Percentiles rank a stretch among this genome's conserved stretches.
These are phyloP conservation scores for Bombus pyrosoma DNA, from an alignment of 1,140 invertebrate genomes.

Conservation along the genomic window DNA sequence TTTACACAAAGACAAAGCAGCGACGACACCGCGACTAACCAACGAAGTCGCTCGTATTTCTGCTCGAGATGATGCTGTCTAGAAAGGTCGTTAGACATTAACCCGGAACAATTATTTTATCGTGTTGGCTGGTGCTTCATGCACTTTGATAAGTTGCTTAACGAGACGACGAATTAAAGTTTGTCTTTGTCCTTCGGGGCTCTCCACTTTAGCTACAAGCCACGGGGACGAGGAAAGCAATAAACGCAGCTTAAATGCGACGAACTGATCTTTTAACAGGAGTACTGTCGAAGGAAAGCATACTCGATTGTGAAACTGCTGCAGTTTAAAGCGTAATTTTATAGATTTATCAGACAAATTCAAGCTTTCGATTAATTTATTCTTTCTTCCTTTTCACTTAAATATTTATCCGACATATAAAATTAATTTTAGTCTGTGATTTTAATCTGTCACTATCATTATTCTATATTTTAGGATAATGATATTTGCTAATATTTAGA, in stretches of 20 bases:
- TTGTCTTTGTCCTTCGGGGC: slow-evolving; percentile 19
- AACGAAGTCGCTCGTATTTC: slow-evolving; percentile 23
- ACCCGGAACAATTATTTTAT: slow-evolving; percentile 46
- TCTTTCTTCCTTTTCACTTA: too few species aligned
- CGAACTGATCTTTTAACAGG: slow-evolving; percentile 1
- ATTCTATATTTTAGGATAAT: too few species aligned
- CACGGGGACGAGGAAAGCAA: neutral
- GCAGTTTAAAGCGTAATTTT: neutral
- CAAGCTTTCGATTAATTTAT: too few species aligned
- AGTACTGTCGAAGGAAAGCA: neutral
- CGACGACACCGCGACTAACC: slow-evolving; percentile 6
- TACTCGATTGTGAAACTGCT: neutral
- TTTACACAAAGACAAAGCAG: neutral
- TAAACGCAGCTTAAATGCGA: slow-evolving; percentile 24
- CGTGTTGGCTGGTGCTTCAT: slow-evolving; percentile 2
- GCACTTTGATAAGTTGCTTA: slow-evolving; percentile 43
- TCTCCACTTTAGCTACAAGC: neutral
- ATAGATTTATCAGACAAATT: neutral
- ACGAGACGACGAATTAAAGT: slow-evolving; percentile 49
- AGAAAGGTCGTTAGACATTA: slow-evolving; percentile 38
- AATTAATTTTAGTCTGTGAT: too few species aligned
- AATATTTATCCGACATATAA: too few species aligned
- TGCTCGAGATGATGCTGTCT: slow-evolving; percentile 24
- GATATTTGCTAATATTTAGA: too few species aligned
- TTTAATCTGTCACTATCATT: too few species aligned